Conservation (phyloP, 2,888 invertebrate genomes). For the Drosophila vallismaia region DNA sequence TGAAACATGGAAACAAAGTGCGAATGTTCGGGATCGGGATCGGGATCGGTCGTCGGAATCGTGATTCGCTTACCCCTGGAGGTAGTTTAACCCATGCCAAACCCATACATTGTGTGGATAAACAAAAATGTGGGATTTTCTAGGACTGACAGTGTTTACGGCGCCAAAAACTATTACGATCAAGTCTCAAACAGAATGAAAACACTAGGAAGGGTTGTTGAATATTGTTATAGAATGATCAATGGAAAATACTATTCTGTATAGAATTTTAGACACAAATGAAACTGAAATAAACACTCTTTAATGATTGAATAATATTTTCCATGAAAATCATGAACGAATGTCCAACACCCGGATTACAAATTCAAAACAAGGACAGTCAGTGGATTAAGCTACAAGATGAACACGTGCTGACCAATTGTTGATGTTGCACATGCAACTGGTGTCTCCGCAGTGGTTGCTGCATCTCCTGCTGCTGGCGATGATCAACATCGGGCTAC, state of each 20-base stretch:
- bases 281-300: neutral
- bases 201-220: neutral
- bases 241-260: neutral
- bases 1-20: conserved; percentile 13
- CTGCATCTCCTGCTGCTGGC: conserved; percentile 23
- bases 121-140: conserved; percentile 3
- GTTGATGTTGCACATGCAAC: conserved; percentile 13
- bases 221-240: neutral
- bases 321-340: neutral
- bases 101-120: neutral
- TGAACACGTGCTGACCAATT: conserved; percentile 57
- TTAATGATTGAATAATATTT: neutral
- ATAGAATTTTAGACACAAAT: too few species aligned
- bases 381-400: conserved; percentile 19
- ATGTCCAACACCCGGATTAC: neutral
- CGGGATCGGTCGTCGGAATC: neutral
- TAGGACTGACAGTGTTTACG: conserved; percentile 32
- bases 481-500: conserved; percentile 32
- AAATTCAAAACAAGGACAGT: conserved; percentile 16
- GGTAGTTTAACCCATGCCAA: conserved; percentile 6
- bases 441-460: conserved; percentile 15
- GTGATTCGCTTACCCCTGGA: conserved; percentile 16
- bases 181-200: conserved; percentile 7
- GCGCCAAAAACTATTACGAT: conserved; percentile 18
- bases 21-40: neutral